phyloP scores from a whole-genome alignment of 2,888 invertebrate species.

The Molanna angustata region DNA sequence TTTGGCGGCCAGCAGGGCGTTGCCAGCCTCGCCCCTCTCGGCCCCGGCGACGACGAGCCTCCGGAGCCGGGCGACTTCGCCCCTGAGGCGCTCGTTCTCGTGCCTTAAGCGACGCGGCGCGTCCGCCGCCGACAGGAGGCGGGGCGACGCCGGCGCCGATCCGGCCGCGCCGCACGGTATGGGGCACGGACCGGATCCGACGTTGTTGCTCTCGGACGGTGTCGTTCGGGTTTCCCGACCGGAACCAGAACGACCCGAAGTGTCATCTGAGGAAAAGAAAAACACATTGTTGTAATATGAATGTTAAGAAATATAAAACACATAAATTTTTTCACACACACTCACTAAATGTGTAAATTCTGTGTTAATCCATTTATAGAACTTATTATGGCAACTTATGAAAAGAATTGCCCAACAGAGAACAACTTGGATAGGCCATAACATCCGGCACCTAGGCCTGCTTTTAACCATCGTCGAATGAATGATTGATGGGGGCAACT shows the following conservation, averaged over 20 bases:
- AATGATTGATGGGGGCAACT: too few relatives aligned
- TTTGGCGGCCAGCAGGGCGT: conserved; percentile 53
- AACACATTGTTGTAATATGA: background rate
- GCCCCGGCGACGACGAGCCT: conserved; percentile 64
- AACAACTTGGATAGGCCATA: too few relatives aligned
- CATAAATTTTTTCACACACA: too few relatives aligned
- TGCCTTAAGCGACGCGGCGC: conserved; percentile 62
- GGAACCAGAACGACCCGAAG: conserved; percentile 31
- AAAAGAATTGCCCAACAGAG: too few relatives aligned
- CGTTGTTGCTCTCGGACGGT: conserved; percentile 6
- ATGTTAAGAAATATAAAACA: background rate
- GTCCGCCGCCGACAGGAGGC: conserved; percentile 55
- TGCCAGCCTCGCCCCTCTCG: conserved; percentile 56
- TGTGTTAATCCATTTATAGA: too few relatives aligned
- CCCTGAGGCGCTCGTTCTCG: conserved; percentile 73
- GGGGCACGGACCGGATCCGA: conserved; percentile 36
- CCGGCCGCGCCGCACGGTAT: conserved; percentile 16
- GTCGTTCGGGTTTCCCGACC: conserved; percentile 24
- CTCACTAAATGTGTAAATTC: too few relatives aligned
- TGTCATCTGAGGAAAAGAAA: conserved; percentile 27
- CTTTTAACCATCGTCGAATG: too few relatives aligned
- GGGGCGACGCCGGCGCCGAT: conserved; percentile 50
- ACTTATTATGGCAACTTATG: too few relatives aligned
- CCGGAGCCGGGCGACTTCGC: conserved; percentile 61
- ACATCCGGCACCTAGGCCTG: too few relatives aligned